Conservation (phyloP, 1,140 invertebrate species). For the Hylyphantes graminicola region DNA sequence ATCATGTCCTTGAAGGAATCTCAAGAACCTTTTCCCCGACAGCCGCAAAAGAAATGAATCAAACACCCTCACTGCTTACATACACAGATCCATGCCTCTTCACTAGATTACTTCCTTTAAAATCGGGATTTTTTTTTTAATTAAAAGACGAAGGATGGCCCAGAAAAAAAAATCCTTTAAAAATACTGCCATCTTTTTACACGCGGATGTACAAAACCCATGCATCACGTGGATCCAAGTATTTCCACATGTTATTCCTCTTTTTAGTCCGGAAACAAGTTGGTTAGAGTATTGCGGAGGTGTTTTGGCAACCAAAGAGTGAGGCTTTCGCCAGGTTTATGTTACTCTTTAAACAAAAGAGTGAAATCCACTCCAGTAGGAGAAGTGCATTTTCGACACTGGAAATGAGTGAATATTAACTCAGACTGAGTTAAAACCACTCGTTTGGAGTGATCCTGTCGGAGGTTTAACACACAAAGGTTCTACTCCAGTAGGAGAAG, state of each 20-base stretch:
- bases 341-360: too few relatives aligned
- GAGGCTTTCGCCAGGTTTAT: too few relatives aligned
- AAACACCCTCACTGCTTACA: constrained; percentile 23
- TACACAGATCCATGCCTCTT: neutral
- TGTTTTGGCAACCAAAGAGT: too few relatives aligned
- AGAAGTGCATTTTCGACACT: too few relatives aligned
- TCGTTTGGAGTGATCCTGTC: too few relatives aligned
- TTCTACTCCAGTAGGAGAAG: too few relatives aligned
- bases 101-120: constrained; percentile 58
- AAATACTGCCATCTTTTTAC: constrained; percentile 50
- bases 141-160: constrained; percentile 30
- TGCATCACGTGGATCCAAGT: constrained; percentile 45
- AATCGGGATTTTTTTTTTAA: constrained; percentile 57
- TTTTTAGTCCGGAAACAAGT: constrained; percentile 8
- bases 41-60: neutral
- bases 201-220: constrained; percentile 50
- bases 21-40: constrained; percentile 9
- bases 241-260: constrained; percentile 57
- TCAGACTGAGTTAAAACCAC: too few relatives aligned
- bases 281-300: too few relatives aligned
- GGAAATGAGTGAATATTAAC: too few relatives aligned
- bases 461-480: too few relatives aligned
- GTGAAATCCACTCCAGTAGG: too few relatives aligned
- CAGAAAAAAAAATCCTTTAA: constrained; percentile 27
- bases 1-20: neutral